A percentile compares a stretch with the other conserved stretches of the same genome.
These are phyloP conservation scores for Caranx melampygus DNA, from an alignment of 2,113 vertebrate species.

Conservation along the genomic window DNA sequence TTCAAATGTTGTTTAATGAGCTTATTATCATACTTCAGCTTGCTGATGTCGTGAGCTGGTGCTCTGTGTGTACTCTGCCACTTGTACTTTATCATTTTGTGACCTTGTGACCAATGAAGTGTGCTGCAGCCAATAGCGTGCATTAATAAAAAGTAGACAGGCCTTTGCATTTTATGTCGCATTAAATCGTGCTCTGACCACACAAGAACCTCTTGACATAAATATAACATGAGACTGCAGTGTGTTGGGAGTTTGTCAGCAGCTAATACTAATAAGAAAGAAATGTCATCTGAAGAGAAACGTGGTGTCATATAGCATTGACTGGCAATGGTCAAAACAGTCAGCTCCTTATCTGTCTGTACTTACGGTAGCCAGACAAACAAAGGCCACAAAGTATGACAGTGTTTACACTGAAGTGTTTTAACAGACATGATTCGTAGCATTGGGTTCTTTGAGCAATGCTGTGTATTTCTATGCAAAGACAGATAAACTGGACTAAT, in stretches of 20 bases:
- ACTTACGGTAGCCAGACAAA: conserved; percentile 70
- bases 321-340: conserved; percentile 54
- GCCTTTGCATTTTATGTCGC: not conserved
- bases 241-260: conserved; percentile 15
- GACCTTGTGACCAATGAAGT: not conserved
- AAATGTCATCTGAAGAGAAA: not conserved
- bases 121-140: not conserved
- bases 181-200: not conserved
- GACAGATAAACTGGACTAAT: conserved; percentile 9
- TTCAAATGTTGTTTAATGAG: not conserved
- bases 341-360: conserved; percentile 24
- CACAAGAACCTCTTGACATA: not conserved
- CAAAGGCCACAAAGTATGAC: conserved; percentile 61
- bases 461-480: conserved; percentile 51
- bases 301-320: conserved; percentile 20
- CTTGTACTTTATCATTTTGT: not conserved
- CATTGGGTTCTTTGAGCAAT: conserved; percentile 57
- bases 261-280: conserved; percentile 2
- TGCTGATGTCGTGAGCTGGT: not conserved
- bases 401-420: conserved; percentile 71
- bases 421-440: conserved; percentile 67
- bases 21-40: not conserved
- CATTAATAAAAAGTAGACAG: not conserved
- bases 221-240: conserved; percentile 7
- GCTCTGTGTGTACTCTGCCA: not conserved